A percentile compares a stretch with the other conserved stretches of the same genome.
Evolutionary conservation across 2,113 vertebrate genomes (phyloP).

Genomic region (Callopanchax toddi): DNA sequence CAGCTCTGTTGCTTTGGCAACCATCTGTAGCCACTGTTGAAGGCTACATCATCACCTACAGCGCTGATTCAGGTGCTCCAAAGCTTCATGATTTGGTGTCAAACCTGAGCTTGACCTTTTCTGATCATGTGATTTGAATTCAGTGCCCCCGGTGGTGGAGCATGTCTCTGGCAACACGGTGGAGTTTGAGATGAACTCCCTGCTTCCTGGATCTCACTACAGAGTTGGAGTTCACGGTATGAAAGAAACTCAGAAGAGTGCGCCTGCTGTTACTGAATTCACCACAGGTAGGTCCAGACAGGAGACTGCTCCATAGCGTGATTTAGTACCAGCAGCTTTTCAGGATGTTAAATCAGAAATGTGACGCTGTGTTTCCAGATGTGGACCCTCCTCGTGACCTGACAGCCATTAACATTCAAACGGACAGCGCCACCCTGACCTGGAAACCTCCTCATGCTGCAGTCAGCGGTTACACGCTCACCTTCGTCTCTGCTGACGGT

Average conservation of each 20-base stretch:
- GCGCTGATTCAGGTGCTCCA: conserved; percentile 79
- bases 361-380: conserved; percentile 69
- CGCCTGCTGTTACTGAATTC: conserved; percentile 80
- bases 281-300: conserved; percentile 82
- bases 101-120: background rate
- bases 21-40: conserved; percentile 89
- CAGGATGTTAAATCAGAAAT: background rate
- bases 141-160: conserved; percentile 82
- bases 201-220: conserved; percentile 86
- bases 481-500: conserved; percentile 84
- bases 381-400: conserved; percentile 90
- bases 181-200: conserved; percentile 85
- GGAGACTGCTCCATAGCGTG: background rate
- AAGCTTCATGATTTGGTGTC: background rate
- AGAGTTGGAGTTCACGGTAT: conserved; percentile 81
- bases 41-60: conserved; percentile 88
- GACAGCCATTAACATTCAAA: conserved; percentile 82
- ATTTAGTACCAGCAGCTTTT: background rate
- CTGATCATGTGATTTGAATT: background rate
- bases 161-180: conserved; percentile 88
- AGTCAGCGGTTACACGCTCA: conserved; percentile 86
- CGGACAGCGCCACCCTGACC: conserved; percentile 84
- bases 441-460: conserved; percentile 87
- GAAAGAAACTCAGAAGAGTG: conserved; percentile 83
- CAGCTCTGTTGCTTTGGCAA: conserved; percentile 89